Evolutionary conservation across 37 sponge, comb jelly and placozoan species (phyloP), one percentile per base, ranked within the genome.

Genomic region (Beroe forskalii): DNA sequence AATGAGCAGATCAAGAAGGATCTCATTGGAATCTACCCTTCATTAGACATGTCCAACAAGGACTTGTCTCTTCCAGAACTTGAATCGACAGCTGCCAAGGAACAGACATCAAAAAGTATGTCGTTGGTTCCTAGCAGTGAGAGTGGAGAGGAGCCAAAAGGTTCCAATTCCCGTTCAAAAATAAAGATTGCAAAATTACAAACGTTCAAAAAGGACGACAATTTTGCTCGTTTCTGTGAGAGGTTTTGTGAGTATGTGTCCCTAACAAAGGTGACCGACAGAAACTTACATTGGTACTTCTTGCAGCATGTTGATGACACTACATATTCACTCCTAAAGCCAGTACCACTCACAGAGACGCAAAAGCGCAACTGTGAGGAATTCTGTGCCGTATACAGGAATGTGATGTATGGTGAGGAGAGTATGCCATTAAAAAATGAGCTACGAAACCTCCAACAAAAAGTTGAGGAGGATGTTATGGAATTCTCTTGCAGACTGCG

Each of bases 221-320:
- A 69, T 36, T 69, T 69, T 17, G 27, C 72, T 2, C 27, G 72
- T 12, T 69, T 69, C 32, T 69, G 72, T 35, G 72, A 69, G 32
- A 27, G 72, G 12, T 69, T 69, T 69, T 32, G 32, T 12, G 72
- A 69, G 19, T 69, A 36, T 36, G 72, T 69, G 38, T 20, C 27
- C 6, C 27, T 69, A 14, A 69, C 72, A 32, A 28, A 69, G 35
- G 1, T 69, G 17, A 36, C 27, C 20, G 72, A 35, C 6, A 36
- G 39, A 2, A 27, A 69, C 1, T 36, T 69, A 2, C 72, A 69
- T 36, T 33, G 27, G 35, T 69, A 32, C 72, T 69, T 69, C 38
- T 37, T 69, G 12, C 72, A 69, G 32, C 72, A 69, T 37, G 72
- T 69, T 6, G 72, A 69, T 69, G 72, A 69, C 38, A 32, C 27